phyloP scores from a whole-genome alignment of 2,113 vertebrate genomes.

The Penelope pileata region DNA sequence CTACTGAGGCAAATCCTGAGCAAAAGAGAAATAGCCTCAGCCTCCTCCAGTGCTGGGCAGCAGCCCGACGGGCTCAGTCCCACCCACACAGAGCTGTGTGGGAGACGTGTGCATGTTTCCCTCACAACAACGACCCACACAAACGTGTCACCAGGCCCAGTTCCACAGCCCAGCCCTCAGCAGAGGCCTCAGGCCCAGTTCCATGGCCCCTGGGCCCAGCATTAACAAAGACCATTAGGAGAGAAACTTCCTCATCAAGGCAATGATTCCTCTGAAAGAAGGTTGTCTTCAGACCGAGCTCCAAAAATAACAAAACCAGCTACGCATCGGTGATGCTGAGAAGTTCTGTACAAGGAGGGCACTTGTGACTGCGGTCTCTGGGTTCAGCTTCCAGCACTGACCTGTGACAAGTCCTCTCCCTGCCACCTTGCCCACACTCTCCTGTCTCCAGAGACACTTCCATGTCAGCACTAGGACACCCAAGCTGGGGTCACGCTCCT shows the following conservation, averaged over 20 bases:
- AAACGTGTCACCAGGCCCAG: no score
- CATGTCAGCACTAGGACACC: not conserved
- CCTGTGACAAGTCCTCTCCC: not conserved
- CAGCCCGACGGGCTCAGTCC: not conserved
- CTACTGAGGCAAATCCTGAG: not conserved
- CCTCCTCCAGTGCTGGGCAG: not conserved
- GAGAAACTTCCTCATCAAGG: not conserved
- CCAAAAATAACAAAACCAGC: not conserved
- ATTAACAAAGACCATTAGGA: not conserved
- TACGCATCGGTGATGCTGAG: not conserved
- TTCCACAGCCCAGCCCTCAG: no score
- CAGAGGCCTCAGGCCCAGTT: no score
- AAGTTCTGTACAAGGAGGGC: not conserved
- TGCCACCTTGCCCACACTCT: not conserved
- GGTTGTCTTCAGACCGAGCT: not conserved
- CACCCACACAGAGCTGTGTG: not conserved
- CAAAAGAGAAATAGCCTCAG: not conserved
- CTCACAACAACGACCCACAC: no score
- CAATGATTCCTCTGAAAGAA: not conserved
- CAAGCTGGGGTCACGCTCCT: not conserved
- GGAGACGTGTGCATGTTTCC: no score
- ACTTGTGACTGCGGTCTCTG: not conserved
- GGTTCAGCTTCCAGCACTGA: not conserved
- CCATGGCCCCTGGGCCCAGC: not conserved
- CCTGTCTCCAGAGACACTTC: not conserved